A percentile compares a stretch with the other conserved stretches of the same genome.
Conservation (phyloP, 1,140 invertebrate genomes). For the Musca domestica region DNA sequence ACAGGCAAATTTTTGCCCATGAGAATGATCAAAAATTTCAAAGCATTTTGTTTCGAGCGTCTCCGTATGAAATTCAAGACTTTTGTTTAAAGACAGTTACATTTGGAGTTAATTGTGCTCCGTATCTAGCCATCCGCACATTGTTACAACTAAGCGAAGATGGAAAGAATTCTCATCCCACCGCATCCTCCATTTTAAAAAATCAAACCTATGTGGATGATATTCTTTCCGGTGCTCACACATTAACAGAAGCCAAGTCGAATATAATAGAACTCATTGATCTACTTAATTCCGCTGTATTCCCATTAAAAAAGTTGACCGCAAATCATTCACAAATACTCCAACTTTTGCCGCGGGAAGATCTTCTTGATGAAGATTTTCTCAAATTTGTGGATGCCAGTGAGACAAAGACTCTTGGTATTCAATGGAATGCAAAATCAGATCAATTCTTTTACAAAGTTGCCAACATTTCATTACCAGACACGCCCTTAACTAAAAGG, state of each 20-base stretch:
- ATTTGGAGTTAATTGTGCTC: slow-evolving; percentile 6
- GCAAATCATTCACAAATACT: neutral
- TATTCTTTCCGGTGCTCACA: neutral
- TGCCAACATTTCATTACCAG: too few species aligned
- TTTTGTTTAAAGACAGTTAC: slow-evolving; percentile 8
- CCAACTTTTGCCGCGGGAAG: neutral
- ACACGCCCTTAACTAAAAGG: neutral
- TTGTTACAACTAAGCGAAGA: neutral
- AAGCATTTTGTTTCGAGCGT: neutral
- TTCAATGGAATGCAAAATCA: too few species aligned
- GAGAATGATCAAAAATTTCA: neutral
- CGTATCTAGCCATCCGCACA: slow-evolving; percentile 6
- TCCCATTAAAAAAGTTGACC: neutral
- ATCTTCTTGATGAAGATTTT: neutral
- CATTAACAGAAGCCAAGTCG: neutral
- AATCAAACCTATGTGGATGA: slow-evolving; percentile 14
- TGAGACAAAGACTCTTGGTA: too few species aligned
- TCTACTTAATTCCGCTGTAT: neutral
- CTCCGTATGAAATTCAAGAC: neutral
- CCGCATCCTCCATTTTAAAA: neutral
- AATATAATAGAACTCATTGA: neutral
- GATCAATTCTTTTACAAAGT: too few species aligned
- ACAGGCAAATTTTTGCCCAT: slow-evolving; percentile 2
- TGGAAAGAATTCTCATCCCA: neutral
- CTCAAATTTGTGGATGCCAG: too few species aligned